Evolutionary conservation across 1,140 invertebrate species (phyloP), one percentile per base, ranked within the genome.

Genomic region (Stenopsyche tienmushanensis): DNA sequence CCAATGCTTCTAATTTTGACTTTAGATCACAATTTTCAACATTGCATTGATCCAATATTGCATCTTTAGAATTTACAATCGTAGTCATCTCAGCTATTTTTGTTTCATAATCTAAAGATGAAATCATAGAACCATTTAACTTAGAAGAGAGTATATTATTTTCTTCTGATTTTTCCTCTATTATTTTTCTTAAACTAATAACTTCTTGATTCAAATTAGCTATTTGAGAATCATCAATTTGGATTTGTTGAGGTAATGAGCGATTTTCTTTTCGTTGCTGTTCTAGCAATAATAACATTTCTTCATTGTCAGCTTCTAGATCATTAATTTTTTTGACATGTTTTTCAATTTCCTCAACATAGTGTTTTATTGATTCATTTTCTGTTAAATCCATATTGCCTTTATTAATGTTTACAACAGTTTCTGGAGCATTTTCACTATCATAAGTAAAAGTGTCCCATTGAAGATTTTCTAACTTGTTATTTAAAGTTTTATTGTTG

Each of bases 291-390:
- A n/a, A n/a, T n/a, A n/a, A n/a, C n/a, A n/a, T n/a, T n/a, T 91
- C 86, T 64, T 90, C 86, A 72, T 90, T 89, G 71, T 91, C 88
- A 42, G 78, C 78, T 57, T 84, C 84, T 17, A 90, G 74, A 65
- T 88, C 87, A 57, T 81, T 77, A 24, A 88, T 74, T 45, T 82
- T 82, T 82, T 82, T 2, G 83, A 63, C 20, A 44, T 29, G 7
- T 49, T n/a, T n/a, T n/a, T n/a, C n/a, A n/a, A n/a, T n/a, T n/a
- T n/a, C n/a, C n/a, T n/a, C n/a, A n/a, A n/a, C n/a, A n/a, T n/a
- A n/a, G n/a, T 18, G 34, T 47, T 17, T 64, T 57, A n/a, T n/a
- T n/a, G n/a, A n/a, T n/a, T n/a, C n/a, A n/a, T 34, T 34, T 34
- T 34, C 29, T 34, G 5, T 34, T 7, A 13, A 34, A 34, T 34